Base-by-base conservation (phyloP, 2,113 vertebrate genomes). In the Eretmodus cyanostictus region DNA sequence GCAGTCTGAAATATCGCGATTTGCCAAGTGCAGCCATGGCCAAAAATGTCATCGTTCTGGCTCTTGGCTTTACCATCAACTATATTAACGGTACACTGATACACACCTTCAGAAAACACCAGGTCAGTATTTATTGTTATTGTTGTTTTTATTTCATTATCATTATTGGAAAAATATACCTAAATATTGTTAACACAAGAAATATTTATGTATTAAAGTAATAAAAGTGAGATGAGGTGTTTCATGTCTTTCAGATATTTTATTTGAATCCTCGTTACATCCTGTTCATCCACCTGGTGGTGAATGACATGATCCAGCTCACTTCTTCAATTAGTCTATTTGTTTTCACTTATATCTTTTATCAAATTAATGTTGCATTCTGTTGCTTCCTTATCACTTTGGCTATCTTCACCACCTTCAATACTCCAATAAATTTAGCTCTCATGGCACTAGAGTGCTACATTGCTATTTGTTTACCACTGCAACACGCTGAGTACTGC, bases 401-500 rank as follows among this genome's bases (percentile, higher is more conserved):
- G 3, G 88, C 54, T 6, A 22, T 91, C 49, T 90, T 90, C 55
- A 89, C 93, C 38, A 95, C 87, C 3, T 16, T 85, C n/a, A 95
- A 94, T 91, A 94, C 85, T 2, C 91, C 93, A 2, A 19, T 93
- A 16, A 94, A 91, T 66, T 16, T 91, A 68, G 63, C 85, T 9
- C 9, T 82, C 79, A 95, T 95, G 95, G 94, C 94, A 2, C 6
- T 93, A 5, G 95, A 96, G 89, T 93, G 95, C 76, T 95, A 94
- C 87, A 88, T 95, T 1, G 94, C 95, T 4, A 42, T 96, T 1
- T 96, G 95, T 66, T 82, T 47, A 16, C 95, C 95, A 1, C 92
- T 96, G 38, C 89, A 80, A 8, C 94, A 94, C 6, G 5, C 63
- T 3, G 61, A 91, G 84, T 49, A 95, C 42, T 95, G 94, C n/a